Percentiles rank a stretch among this genome's conserved stretches.
Conservation (phyloP, 2,888 invertebrate genomes). For the Capitulum mitella region DNA sequence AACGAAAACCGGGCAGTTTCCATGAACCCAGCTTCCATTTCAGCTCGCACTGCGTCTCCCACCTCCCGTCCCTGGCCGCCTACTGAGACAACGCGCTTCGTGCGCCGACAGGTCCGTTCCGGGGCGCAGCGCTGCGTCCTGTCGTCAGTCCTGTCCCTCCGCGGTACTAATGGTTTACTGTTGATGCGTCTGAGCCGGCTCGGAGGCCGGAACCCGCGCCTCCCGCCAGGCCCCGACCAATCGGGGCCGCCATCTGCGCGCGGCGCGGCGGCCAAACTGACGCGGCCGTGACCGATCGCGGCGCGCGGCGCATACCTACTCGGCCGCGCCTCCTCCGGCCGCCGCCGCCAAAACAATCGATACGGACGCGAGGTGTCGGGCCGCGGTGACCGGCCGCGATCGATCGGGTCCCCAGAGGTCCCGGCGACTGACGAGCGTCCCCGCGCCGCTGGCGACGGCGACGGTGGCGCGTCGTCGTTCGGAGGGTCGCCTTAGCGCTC, state of each 20-base stretch:
- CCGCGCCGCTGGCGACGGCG: background rate
- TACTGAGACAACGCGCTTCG: background rate
- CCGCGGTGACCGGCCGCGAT: background rate
- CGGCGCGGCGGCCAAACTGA: background rate
- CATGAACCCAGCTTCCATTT: background rate
- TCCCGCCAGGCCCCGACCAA: background rate
- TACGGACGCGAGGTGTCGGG: background rate
- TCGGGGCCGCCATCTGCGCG: background rate
- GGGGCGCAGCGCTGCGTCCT: background rate
- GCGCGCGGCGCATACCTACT: background rate
- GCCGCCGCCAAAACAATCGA: slow-evolving; percentile 20
- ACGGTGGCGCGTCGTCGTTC: background rate
- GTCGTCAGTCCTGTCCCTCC: background rate
- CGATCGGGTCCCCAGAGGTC: background rate
- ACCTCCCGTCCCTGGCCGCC: background rate
- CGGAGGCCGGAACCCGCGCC: background rate
- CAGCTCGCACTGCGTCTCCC: background rate
- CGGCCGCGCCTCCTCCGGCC: background rate
- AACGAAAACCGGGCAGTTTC: background rate
- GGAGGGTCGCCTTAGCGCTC: too few relatives aligned
- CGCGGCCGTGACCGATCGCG: background rate
- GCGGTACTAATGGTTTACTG: background rate
- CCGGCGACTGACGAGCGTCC: background rate
- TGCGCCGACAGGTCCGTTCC: background rate
- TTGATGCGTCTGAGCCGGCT: background rate